A percentile compares a stretch with the other conserved stretches of the same genome.
phyloP scores from a whole-genome alignment of 2,888 invertebrate species.

The Busseola fusca region DNA sequence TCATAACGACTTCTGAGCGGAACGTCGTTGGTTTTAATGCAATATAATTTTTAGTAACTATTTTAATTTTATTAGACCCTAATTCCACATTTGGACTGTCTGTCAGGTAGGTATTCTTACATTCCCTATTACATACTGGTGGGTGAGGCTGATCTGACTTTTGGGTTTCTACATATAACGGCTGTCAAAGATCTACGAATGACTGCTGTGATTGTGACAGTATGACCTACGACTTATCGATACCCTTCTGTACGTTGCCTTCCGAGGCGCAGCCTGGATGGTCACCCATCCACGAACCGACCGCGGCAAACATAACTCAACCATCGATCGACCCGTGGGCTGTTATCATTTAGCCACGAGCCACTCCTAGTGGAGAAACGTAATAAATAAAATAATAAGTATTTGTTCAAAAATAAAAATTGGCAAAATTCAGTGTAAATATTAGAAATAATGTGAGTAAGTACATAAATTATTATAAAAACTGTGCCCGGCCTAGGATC shows the following conservation, averaged over 20 bases:
- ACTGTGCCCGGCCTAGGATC: not conserved
- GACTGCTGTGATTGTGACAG: not conserved
- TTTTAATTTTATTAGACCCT: conserved; percentile 16
- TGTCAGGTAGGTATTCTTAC: too few relatives aligned
- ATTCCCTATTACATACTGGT: not conserved
- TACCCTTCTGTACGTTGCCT: too few relatives aligned
- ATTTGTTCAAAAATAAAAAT: too few relatives aligned
- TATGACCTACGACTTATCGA: not conserved
- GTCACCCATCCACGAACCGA: not conserved
- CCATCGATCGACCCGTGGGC: too few relatives aligned
- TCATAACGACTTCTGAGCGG: conserved; percentile 40
- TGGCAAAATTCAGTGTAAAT: too few relatives aligned
- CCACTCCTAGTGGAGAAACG: not conserved
- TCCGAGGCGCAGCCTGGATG: too few relatives aligned
- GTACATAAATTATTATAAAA: too few relatives aligned
- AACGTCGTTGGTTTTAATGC: conserved; percentile 44
- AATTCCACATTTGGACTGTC: not conserved
- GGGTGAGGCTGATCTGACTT: not conserved
- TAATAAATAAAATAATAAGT: not conserved
- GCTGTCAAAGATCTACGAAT: too few relatives aligned
- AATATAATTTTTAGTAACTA: conserved; percentile 34
- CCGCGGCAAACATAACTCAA: not conserved
- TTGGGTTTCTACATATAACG: not conserved
- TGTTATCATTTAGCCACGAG: not conserved
- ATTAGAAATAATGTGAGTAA: not conserved